Conservation (phyloP, 2,888 invertebrate genomes). For the Ethmia dodecea region DNA sequence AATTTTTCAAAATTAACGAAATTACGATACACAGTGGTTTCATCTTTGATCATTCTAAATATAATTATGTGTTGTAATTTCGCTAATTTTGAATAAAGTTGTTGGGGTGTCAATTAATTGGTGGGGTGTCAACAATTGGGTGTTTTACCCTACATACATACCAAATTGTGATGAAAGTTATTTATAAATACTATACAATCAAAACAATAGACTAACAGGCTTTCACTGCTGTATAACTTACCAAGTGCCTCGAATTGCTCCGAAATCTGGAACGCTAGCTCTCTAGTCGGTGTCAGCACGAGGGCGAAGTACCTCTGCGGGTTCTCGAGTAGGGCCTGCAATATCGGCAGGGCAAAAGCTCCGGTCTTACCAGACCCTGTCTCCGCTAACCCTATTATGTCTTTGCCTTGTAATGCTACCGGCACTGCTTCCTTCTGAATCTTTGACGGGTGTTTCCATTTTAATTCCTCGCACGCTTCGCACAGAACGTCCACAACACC, state of each 20-base stretch:
- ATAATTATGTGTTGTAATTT: too few species aligned
- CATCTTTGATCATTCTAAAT: too few species aligned
- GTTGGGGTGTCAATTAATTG: too few species aligned
- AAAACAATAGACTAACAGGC: too few species aligned
- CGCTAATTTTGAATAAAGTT: too few species aligned
- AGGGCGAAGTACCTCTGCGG: constrained; percentile 97
- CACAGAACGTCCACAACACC: constrained; percentile 94
- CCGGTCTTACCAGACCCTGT: constrained; percentile 98
- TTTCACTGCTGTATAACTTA: too few species aligned
- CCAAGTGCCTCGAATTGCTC: constrained; percentile 99
- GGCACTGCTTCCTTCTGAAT: constrained; percentile 97
- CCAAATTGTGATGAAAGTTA: too few species aligned
- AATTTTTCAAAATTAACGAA: too few species aligned
- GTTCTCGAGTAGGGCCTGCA: constrained; percentile 92
- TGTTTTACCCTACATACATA: too few species aligned
- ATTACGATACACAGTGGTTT: too few species aligned
- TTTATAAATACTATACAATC: too few species aligned
- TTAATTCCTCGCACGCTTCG: constrained; percentile 92
- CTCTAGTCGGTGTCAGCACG: constrained; percentile 96
- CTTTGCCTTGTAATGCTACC: constrained; percentile 90
- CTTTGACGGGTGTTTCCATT: constrained; percentile 96
- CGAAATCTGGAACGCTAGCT: constrained; percentile 98
- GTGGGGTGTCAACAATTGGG: too few species aligned
- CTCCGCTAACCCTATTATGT: constrained; percentile 81
- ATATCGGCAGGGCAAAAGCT: constrained; percentile 97